Evolutionary conservation across 1,140 invertebrate genomes (phyloP), one percentile per base, ranked within the genome.

Genomic region (Penaeus chinensis): DNA sequence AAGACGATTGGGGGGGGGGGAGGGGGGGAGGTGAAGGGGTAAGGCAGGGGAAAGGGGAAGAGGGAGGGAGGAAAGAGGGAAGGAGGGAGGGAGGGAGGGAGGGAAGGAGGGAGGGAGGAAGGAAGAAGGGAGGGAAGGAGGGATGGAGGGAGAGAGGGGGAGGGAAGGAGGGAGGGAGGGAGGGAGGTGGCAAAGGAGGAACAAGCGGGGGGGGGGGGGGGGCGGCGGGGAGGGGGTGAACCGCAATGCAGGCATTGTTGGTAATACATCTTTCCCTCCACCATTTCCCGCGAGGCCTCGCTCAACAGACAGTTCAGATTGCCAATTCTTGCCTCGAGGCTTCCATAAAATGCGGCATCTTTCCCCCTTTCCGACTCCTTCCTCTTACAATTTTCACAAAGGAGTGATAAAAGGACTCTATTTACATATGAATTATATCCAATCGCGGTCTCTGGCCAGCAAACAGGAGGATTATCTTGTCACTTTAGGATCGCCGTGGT

Each of bases 191-290:
- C 0, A 19, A 20, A 32, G 66, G 66, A 20, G 13, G 32, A 71
- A 19, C 10, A 20, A 24, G 19, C 5, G 5, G 11, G 66, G 22
- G 32, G 20, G 66, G 32, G 66, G 66, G 66, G 0, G 32, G 32
- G 66, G 66, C 0, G 27, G 16, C 10, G 32, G 18, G 66, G 66
- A 20, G 66, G 66, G 20, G 20, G 66, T 71, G 66, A 32, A 71
- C 66, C 32, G 66, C 66, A 32, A 71, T n/a, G 32, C n/a, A 32
- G 66, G 66, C n/a, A 71, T 71, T n/a, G 66, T 24, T n/a, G 66
- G 66, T 24, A 71, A 32, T 24, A 32, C n/a, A 32, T 54, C 54
- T 54, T 54, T 54, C 54, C 54, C 10, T 54, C 54, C 54, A 54
- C 54, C 54, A 54, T 54, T 54, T 54, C 54, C 54, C 54, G 10